Percentiles rank a stretch among this genome's conserved stretches.
Evolutionary conservation across 2,797 vertebrate species (phyloP).

Genomic region (Cyprinella venusta): DNA sequence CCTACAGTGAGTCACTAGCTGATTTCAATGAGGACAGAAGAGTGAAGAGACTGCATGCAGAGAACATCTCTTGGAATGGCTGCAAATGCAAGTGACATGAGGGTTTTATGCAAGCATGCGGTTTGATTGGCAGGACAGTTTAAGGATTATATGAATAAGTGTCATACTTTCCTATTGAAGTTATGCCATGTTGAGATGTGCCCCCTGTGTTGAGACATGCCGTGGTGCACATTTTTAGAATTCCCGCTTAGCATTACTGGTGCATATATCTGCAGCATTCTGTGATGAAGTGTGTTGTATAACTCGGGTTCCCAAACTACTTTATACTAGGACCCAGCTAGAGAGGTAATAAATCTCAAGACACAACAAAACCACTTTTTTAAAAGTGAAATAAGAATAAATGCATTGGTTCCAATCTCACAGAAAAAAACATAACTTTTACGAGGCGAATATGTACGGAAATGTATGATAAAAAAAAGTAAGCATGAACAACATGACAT

Average conservation of each 20-base stretch:
- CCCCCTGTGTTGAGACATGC: slow-evolving; percentile 22
- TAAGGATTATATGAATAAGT: slow-evolving; percentile 44
- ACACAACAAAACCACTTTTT: not conserved
- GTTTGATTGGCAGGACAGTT: slow-evolving; percentile 40
- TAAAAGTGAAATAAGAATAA: not conserved
- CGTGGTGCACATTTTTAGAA: slow-evolving; percentile 26
- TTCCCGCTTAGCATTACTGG: slow-evolving; percentile 22
- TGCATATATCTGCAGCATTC: slow-evolving; percentile 25
- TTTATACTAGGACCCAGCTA: not conserved
- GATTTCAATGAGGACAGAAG: slow-evolving; percentile 32
- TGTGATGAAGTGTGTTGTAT: slow-evolving; percentile 7
- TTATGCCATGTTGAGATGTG: slow-evolving; percentile 27
- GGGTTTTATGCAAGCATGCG: not conserved
- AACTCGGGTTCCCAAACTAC: slow-evolving; percentile 7
- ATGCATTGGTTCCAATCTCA: not conserved
- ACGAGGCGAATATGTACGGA: not conserved
- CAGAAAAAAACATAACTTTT: not conserved
- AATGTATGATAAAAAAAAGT: not conserved
- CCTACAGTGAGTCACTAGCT: slow-evolving; percentile 28
- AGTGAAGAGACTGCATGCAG: slow-evolving; percentile 16
- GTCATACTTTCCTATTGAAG: slow-evolving; percentile 40
- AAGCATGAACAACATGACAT: no score
- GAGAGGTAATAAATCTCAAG: slow-evolving; percentile 1
- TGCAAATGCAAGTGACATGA: slow-evolving; percentile 32
- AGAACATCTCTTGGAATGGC: slow-evolving; percentile 34